Base-by-base conservation (phyloP, 1,140 invertebrate genomes). In the Scylla paramamosain region DNA sequence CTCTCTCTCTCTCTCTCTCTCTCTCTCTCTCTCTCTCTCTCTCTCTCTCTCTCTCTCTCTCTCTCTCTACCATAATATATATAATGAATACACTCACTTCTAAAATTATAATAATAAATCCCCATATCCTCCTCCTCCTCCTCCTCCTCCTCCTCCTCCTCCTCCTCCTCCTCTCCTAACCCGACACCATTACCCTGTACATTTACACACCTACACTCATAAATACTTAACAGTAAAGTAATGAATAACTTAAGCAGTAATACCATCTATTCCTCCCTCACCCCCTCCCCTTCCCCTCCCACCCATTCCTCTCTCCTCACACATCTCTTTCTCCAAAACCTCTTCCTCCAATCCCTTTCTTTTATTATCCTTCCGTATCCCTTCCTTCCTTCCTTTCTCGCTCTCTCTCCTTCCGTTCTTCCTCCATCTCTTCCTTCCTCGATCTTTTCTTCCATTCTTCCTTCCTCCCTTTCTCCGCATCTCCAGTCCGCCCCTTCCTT, bases 1-100 rank as follows among this genome's bases (percentile, higher is more conserved):
- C 48, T 91, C 89, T 59, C 45, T 48, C 45, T 91, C 45, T 59
- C 89, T 91, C 48, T 59, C 89, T 91, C 89, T 52, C 89, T 87
- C 88, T 90, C 88, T 25, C 88, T 90, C 88, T 90, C 88, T 90
- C 46, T 25, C 46, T 52, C 88, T 90, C 46, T 14, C 39, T 90
- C 88, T 45, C 39, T 87, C 86, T 8, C 29, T 87, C 39, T 87
- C 86, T 87, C 59, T 10, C 59, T 67, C 86, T 87, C 31, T 32
- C 83, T 32, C 31, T 32, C 31, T 84, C 31, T 28, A 4, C n/a
- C n/a, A n/a, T n/a, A n/a, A 29, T 83, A 39, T 2, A 39, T 39
- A 39, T 39, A 39, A 39, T 39, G 6, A 39, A 39, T 2, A 6
- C 39, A 39, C 39, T 6, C 6, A 39, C 39, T 39, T 39, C 6